A percentile compares a stretch with the other conserved stretches of the same genome.
Evolutionary conservation across 2,888 invertebrate species (phyloP).

Genomic region (Penaeus monodon): DNA sequence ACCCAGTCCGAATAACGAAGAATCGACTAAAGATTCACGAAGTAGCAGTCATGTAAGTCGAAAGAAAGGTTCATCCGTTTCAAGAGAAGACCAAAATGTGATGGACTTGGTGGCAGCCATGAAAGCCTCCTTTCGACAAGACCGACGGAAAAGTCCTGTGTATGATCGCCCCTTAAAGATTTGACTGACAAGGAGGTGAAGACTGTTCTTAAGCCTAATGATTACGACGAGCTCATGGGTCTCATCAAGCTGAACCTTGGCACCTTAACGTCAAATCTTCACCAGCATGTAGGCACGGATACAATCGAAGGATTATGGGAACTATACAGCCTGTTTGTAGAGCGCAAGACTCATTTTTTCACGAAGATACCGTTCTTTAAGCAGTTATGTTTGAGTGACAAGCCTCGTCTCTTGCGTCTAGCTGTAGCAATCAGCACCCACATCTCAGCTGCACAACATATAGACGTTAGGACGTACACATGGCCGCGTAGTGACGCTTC

Average conservation of each 20-base stretch:
- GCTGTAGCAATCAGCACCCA: slow-evolving; percentile 20
- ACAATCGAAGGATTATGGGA: neutral
- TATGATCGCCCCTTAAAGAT: neutral
- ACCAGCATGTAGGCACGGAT: neutral
- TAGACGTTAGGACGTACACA: neutral
- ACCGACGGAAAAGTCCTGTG: too few species aligned
- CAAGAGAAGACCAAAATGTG: too few species aligned
- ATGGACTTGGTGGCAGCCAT: too few species aligned
- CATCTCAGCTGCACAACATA: slow-evolving; percentile 2
- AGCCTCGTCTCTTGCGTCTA: neutral
- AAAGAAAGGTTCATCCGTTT: too few species aligned
- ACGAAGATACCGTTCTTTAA: neutral
- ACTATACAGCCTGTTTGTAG: slow-evolving; percentile 3
- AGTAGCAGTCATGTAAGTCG: too few species aligned
- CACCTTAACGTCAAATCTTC: neutral
- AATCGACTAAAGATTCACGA: too few species aligned
- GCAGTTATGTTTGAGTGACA: neutral
- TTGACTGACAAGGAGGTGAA: slow-evolving; percentile 3
- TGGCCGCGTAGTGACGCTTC: slow-evolving; percentile 1
- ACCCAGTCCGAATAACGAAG: too few species aligned
- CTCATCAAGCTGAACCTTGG: neutral
- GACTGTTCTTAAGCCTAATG: neutral
- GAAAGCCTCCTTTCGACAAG: too few species aligned
- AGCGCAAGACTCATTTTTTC: neutral
- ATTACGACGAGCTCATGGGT: slow-evolving; percentile 1